These are phyloP conservation scores for Centropristis striata DNA, from an alignment of 2,113 vertebrate species.

Conservation along the genomic window DNA sequence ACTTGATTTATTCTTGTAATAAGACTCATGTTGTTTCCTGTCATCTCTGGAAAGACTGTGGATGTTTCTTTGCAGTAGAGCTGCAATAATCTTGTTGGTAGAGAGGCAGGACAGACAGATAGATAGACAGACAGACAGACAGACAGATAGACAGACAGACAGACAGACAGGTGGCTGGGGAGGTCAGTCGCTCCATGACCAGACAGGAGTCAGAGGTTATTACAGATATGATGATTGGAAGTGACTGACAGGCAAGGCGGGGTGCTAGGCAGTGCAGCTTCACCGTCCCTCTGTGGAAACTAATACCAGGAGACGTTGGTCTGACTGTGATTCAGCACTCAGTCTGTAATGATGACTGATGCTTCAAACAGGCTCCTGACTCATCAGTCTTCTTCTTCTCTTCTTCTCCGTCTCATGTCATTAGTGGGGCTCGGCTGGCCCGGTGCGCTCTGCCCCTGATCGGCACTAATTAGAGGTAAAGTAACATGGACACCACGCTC, in stretches of 20 bases:
- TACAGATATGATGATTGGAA: constrained; percentile 50
- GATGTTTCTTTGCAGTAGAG: background rate
- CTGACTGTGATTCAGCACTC: constrained; percentile 43
- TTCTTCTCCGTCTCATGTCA: background rate
- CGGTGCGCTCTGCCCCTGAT: constrained; percentile 39
- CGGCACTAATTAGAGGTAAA: constrained; percentile 50
- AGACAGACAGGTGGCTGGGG: constrained; percentile 5
- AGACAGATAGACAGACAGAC: constrained; percentile 2
- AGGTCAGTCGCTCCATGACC: constrained; percentile 28
- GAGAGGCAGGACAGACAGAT: background rate
- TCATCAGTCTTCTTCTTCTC: constrained; percentile 49
- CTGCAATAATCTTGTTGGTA: background rate
- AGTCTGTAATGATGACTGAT: constrained; percentile 45
- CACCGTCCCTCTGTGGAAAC: constrained; percentile 20
- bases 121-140: constrained; percentile 3
- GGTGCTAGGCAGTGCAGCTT: background rate
- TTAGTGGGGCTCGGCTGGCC: background rate
- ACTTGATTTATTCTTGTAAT: background rate
- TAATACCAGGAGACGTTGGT: constrained; percentile 19
- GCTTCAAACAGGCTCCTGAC: constrained; percentile 47
- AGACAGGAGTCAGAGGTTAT: constrained; percentile 49
- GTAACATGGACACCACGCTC: constrained; percentile 21
- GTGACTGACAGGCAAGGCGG: constrained; percentile 36
- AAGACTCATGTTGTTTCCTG: background rate
- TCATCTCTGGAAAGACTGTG: background rate